These are phyloP conservation scores for Protomyctophum bolini DNA, from an alignment of 2,113 vertebrate species.

Conservation along the genomic window DNA sequence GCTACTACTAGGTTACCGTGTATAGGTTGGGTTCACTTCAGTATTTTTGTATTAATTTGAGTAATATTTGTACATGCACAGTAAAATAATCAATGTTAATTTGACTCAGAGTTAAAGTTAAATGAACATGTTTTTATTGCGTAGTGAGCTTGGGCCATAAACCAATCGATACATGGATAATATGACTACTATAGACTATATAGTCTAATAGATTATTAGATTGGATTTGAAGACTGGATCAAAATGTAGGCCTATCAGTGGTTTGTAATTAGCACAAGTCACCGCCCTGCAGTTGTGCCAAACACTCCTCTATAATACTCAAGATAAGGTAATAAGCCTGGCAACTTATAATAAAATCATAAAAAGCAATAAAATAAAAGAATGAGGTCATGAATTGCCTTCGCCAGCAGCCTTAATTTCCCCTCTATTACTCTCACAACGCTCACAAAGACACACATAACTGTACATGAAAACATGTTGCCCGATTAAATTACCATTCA, in stretches of 20 bases:
- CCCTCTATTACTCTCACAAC: conserved; percentile 37
- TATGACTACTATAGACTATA: neutral
- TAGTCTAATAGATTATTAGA: neutral
- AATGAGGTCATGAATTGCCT: conserved; percentile 18
- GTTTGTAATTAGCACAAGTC: conserved; percentile 17
- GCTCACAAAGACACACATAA: conserved; percentile 49
- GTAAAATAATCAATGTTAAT: neutral
- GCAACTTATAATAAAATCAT: neutral
- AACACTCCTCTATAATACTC: conserved; percentile 8
- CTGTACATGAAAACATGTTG: conserved; percentile 58
- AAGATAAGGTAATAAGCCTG: neutral
- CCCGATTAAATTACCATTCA: conserved; percentile 48
- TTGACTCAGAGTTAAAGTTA: neutral
- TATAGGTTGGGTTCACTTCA: neutral
- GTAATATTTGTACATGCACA: neutral
- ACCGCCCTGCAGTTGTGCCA: conserved; percentile 6
- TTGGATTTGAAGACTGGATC: conserved; percentile 18
- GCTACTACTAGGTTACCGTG: neutral
- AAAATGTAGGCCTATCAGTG: neutral
- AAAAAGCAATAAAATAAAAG: neutral
- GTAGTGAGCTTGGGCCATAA: conserved; percentile 18
- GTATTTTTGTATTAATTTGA: neutral
- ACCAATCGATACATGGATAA: conserved; percentile 3
- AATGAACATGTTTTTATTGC: no score
- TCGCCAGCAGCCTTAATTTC: conserved; percentile 42